Percentiles rank a stretch among this genome's conserved stretches.
phyloP scores from a whole-genome alignment of 2,797 vertebrate genomes.

The Microctenopoma lineatum region DNA sequence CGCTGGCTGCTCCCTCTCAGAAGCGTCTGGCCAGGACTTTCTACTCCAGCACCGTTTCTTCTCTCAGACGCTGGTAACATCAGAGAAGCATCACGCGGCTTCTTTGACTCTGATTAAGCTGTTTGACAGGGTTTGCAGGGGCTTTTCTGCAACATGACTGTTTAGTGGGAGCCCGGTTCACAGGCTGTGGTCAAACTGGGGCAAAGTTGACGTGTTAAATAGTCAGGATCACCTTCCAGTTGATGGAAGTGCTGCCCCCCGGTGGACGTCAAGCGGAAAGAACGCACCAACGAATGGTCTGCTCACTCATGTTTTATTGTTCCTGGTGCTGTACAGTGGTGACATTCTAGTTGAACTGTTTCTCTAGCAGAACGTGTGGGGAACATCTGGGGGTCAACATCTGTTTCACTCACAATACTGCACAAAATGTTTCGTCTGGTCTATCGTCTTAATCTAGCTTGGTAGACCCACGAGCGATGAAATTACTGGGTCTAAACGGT shows the following conservation, averaged over 20 bases:
- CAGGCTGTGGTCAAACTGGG: slow-evolving; percentile 45
- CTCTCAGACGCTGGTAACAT: neutral
- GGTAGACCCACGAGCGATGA: too few species aligned
- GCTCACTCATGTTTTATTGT: slow-evolving; percentile 43
- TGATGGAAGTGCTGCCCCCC: slow-evolving; percentile 51
- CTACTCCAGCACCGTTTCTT: neutral
- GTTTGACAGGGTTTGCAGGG: neutral
- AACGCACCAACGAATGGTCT: neutral
- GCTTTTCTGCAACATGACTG: neutral
- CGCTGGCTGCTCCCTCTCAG: neutral
- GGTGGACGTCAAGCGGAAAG: slow-evolving; percentile 30
- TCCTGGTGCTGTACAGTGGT: slow-evolving; percentile 35
- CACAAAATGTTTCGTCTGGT: neutral
- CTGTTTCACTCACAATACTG: slow-evolving; percentile 2
- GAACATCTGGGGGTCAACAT: neutral
- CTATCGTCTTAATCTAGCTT: neutral
- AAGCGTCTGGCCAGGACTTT: slow-evolving; percentile 1
- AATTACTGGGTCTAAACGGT: neutral
- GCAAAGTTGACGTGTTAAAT: slow-evolving; percentile 45
- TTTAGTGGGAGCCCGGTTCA: slow-evolving; percentile 1
- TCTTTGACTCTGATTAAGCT: neutral
- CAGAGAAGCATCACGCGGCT: neutral
- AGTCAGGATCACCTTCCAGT: neutral
- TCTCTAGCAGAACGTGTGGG: slow-evolving; percentile 25
- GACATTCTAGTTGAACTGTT: slow-evolving; percentile 20